Conservation (phyloP, 2,113 vertebrate species). For the Henicopernis longicauda region DNA sequence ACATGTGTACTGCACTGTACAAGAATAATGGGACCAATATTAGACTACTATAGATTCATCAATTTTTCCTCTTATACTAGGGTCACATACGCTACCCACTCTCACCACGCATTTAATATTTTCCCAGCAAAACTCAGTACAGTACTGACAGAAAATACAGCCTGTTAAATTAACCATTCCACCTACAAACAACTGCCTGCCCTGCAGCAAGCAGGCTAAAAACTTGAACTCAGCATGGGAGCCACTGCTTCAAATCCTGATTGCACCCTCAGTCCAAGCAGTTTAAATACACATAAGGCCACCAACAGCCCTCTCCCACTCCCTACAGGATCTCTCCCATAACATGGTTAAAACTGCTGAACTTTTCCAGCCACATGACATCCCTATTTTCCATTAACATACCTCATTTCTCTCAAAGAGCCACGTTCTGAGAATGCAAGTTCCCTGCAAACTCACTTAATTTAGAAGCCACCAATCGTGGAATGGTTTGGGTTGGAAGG, state of each 20-base stretch:
- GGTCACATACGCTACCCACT: not conserved
- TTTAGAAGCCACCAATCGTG: not conserved
- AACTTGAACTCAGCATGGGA: not conserved
- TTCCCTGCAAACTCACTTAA: not conserved
- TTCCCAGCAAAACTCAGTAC: not conserved
- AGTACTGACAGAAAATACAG: not conserved
- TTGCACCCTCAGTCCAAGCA: not conserved
- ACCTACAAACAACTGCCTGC: not conserved
- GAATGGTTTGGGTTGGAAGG: accelerated
- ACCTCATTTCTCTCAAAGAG: not conserved
- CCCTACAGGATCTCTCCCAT: too few species aligned
- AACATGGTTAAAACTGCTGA: not conserved
- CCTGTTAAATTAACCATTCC: not conserved
- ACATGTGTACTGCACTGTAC: not conserved
- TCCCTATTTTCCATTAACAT: not conserved
- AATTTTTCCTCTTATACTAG: not conserved
- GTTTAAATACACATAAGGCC: not conserved
- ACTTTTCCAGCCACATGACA: not conserved
- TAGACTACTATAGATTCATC: not conserved
- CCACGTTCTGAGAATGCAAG: not conserved
- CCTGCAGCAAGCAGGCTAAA: not conserved
- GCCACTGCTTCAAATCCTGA: not conserved
- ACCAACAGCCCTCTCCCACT: too few species aligned
- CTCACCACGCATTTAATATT: not conserved
- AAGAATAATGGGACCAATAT: not conserved